These are phyloP conservation scores for Henricia sp. DNA, from an alignment of 53 echinoderm and acorn worm species.

Conservation along the genomic window DNA sequence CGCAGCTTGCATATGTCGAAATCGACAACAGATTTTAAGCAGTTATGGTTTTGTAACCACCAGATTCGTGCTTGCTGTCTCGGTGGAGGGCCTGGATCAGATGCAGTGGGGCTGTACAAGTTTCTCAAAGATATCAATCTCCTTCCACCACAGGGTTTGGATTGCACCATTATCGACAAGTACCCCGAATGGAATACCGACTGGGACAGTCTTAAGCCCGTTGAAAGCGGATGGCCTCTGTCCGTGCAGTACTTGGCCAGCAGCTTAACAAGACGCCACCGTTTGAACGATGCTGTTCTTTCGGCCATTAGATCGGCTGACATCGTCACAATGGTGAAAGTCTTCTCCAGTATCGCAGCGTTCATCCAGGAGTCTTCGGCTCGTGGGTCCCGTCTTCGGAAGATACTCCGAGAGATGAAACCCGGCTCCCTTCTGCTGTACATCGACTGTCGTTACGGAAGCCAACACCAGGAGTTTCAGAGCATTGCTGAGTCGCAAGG, in stretches of 20 bases:
- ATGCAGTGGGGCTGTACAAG: background rate
- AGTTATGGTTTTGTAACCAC: no score
- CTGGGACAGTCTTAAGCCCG: background rate
- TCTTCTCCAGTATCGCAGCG: constrained; percentile 31
- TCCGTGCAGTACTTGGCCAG: background rate
- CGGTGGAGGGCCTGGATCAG: constrained; percentile 16
- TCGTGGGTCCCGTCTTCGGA: background rate
- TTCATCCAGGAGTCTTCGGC: background rate
- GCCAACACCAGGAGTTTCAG: constrained; percentile 2
- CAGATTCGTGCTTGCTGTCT: background rate
- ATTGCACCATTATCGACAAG: constrained; percentile 20
- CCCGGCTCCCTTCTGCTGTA: constrained; percentile 32
- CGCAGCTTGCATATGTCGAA: no score
- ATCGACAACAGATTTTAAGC: no score
- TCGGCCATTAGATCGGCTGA: constrained; percentile 11
- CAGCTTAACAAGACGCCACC: background rate
- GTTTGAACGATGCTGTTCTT: background rate
- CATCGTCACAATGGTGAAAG: constrained; percentile 40
- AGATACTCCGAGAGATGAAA: constrained; percentile 4
- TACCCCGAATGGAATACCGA: constrained; percentile 7
- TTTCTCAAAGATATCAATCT: background rate
- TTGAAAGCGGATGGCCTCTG: background rate
- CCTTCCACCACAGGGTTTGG: background rate
- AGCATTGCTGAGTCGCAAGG: background rate
- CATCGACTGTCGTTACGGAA: constrained; percentile 8